A percentile compares a stretch with the other conserved stretches of the same genome.
Conservation (phyloP, 2,888 invertebrate species). For the Campopleginae sp. region DNA sequence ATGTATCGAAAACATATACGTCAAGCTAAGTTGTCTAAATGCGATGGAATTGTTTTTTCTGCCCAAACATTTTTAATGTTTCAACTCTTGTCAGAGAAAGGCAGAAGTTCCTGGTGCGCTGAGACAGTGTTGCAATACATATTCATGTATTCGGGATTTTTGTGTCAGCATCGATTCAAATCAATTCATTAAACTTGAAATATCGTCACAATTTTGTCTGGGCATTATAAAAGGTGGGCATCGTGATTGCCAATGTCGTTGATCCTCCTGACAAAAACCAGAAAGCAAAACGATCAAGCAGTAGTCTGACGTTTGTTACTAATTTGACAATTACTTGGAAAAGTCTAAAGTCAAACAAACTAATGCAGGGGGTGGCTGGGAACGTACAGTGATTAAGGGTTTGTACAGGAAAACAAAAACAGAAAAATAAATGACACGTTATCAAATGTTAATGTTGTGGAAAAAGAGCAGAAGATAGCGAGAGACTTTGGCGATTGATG, state of each 20-base stretch:
- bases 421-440: not conserved
- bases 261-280: not conserved
- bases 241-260: not conserved
- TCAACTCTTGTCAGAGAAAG: not conserved
- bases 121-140: not conserved
- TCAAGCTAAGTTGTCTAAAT: not conserved
- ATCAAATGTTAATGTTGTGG: not conserved
- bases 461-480: not conserved
- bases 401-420: not conserved
- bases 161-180: not conserved
- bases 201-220: not conserved
- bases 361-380: not conserved
- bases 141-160: not conserved
- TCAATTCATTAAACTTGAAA: not conserved
- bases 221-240: not conserved
- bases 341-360: not conserved
- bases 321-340: not conserved
- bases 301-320: not conserved
- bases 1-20: not conserved
- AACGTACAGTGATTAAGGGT: not conserved
- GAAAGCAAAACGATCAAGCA: not conserved
- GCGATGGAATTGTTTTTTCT: not conserved
- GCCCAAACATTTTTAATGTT: not conserved
- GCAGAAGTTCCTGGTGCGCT: not conserved
- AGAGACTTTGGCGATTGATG: not conserved